Base-by-base conservation (phyloP, 2,113 vertebrate species). In the Dasyprocta punctata region DNA sequence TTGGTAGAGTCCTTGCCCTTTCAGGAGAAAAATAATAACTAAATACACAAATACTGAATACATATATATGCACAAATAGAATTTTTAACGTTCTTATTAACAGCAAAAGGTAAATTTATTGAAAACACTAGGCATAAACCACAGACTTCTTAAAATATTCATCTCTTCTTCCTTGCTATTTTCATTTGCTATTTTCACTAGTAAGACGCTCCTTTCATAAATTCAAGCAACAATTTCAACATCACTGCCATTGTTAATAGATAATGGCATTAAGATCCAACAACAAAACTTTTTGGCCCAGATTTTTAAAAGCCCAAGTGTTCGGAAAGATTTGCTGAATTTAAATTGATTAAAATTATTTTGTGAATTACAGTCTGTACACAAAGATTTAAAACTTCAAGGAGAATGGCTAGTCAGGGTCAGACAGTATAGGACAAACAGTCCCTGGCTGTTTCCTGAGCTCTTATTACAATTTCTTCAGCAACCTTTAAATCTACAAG, bases 401-500 rank as follows among this genome's bases (percentile, higher is more conserved):
- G 92, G 81, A 98, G 81, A 96, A 98, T 96, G 96, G 96, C 95
- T 97, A 94, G 97, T 97, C 97, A 97, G 97, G 98, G 98, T 98
- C 98, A 98, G 92, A 84, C 44, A 14, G 95, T 67, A 86, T 20
- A 98, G 97, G 96, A 98, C 98, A 98, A 94, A 82, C 96, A 96
- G 97, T 97, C 97, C 97, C 97, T 36, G 0, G 94, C 96, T 95
- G 97, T 86, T 98, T 96, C 94, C 97, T 86, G 71, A 98, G 97
- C 97, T 98, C 90, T 96, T 98, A 80, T 96, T 98, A 98, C 56
- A 6, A 92, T 98, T 98, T 98, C 97, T 98, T 98, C 92, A 98
- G 98, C 98, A 98, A 98, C 98, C 96, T 98, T 97, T 97, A 98
- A 98, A 98, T 98, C 98, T 97, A 38, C 93, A 97, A 98, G 98